A percentile compares a stretch with the other conserved stretches of the same genome.
phyloP scores from a whole-genome alignment of 2,888 invertebrate genomes.

The Drosophila diplacantha region DNA sequence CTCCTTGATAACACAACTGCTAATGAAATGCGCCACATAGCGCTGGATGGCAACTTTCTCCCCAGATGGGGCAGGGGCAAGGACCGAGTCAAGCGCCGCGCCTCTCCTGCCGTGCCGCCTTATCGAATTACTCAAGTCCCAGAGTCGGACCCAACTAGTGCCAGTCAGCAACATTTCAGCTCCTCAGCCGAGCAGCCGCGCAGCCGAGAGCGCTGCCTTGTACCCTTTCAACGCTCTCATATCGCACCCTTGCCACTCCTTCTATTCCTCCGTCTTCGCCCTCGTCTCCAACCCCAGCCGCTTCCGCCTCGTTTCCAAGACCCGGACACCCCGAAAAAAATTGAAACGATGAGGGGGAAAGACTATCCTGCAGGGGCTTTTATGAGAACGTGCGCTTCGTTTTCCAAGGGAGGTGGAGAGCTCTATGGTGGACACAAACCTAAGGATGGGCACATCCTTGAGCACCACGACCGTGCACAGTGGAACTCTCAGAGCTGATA shows the following conservation, averaged over 20 bases:
- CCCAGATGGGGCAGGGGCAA: conserved; percentile 34
- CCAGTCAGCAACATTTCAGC: conserved; percentile 72
- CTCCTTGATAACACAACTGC: conserved; percentile 57
- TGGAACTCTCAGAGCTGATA: conserved; percentile 1
- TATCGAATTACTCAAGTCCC: conserved; percentile 70
- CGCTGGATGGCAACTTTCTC: conserved; percentile 63
- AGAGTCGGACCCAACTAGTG: conserved; percentile 52
- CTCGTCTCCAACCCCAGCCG: conserved; percentile 12
- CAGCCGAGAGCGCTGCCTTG: conserved; percentile 58
- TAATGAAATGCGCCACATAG: conserved; percentile 71
- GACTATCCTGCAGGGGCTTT: conserved; percentile 60
- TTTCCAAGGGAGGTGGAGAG: conserved; percentile 50
- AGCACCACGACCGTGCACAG: conserved; percentile 17
- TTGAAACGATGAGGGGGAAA: conserved; percentile 24
- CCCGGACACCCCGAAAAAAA: conserved; percentile 37
- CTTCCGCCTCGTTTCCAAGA: conserved; percentile 10
- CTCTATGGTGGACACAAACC: conserved; percentile 26
- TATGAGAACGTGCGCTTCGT: conserved; percentile 67
- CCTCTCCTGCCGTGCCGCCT: conserved; percentile 22
- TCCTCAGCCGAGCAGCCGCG: conserved; percentile 26
- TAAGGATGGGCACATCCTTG: conserved; percentile 7
- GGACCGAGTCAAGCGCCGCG: conserved; percentile 29
- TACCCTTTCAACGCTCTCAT: conserved; percentile 66
- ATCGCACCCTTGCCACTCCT: conserved; percentile 32
- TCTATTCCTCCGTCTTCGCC: conserved; percentile 11